phyloP scores from a whole-genome alignment of 2,888 invertebrate genomes.

The Molorchus minor region DNA sequence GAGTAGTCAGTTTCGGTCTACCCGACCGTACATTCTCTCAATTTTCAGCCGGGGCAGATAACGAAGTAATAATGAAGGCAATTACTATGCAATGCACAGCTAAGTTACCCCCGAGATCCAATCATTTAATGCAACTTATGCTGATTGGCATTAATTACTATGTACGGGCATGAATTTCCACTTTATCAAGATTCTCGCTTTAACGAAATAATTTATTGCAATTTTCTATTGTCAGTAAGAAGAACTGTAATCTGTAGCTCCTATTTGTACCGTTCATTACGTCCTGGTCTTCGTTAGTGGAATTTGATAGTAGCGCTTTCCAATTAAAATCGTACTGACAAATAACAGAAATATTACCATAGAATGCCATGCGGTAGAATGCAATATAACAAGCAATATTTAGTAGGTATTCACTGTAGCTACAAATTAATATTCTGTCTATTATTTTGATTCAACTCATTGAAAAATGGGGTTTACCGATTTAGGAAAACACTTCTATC shows the following conservation, averaged over 20 bases:
- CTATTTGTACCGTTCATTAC: conserved; percentile 17
- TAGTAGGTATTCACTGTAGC: too few species aligned
- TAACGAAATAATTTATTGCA: conserved; percentile 26
- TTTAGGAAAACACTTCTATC: too few species aligned
- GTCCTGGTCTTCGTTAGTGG: too few species aligned
- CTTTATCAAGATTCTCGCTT: conserved; percentile 24
- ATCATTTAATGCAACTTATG: conserved; percentile 31
- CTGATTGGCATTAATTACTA: conserved; percentile 32
- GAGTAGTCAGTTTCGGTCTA: neutral
- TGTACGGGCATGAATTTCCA: conserved; percentile 25
- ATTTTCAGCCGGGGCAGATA: conserved; percentile 18
- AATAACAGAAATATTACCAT: too few species aligned
- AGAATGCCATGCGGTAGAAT: too few species aligned
- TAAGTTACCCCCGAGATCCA: conserved; percentile 25
- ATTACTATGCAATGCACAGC: conserved; percentile 26
- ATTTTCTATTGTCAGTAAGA: conserved; percentile 12
- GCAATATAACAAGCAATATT: too few species aligned
- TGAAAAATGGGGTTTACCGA: too few species aligned
- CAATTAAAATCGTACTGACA: conserved; percentile 20
- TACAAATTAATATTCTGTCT: too few species aligned
- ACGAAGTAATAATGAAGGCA: conserved; percentile 29
- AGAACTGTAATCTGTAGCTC: conserved; percentile 4
- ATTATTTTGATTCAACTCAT: too few species aligned
- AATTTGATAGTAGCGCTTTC: conserved; percentile 7
- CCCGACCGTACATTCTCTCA: conserved; percentile 15